Conservation (phyloP, 2,797 vertebrate species). For the Neomorphus geoffroyi region DNA sequence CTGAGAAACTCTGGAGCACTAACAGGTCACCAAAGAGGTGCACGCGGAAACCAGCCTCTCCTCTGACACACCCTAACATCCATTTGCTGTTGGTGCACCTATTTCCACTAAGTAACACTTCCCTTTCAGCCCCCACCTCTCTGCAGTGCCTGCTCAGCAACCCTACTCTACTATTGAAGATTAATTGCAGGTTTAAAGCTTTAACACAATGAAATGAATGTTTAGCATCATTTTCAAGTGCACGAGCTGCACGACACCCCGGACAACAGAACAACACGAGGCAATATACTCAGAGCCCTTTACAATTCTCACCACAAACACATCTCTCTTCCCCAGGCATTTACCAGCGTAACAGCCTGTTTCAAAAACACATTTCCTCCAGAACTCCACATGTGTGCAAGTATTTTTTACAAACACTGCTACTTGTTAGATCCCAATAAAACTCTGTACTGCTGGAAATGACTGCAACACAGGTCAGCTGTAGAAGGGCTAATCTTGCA, state of each 20-base stretch:
- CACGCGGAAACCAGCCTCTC: background rate
- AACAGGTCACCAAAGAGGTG: background rate
- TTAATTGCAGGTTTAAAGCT: background rate
- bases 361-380: background rate
- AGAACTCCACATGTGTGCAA: background rate
- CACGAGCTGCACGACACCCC: accelerated
- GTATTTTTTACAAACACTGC: background rate
- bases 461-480: background rate
- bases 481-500: background rate
- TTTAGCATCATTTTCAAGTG: background rate
- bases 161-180: background rate
- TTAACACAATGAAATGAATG: background rate
- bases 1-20: background rate
- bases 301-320: background rate
- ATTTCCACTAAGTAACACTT: background rate
- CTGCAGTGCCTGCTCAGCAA: background rate
- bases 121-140: background rate
- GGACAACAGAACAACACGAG: background rate
- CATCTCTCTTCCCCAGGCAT: background rate
- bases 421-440: background rate
- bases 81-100: background rate
- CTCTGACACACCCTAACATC: background rate
- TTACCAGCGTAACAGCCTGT: background rate
- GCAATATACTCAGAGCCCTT: background rate
- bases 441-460: background rate